phyloP scores from a whole-genome alignment of 2,797 vertebrate genomes.

The Mormyrus hasselquistii region DNA sequence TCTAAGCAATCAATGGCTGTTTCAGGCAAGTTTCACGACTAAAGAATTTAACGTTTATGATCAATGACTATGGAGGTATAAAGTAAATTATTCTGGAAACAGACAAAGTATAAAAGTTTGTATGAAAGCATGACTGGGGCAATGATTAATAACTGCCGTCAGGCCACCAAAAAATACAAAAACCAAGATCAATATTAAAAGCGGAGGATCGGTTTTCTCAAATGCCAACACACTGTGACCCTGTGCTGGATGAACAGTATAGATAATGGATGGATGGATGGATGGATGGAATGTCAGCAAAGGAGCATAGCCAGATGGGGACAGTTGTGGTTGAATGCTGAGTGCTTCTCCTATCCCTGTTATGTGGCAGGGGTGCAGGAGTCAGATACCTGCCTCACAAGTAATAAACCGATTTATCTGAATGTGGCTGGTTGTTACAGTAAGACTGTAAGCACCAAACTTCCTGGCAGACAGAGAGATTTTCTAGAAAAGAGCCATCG shows the following conservation, averaged over 20 bases:
- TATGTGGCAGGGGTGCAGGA: neutral
- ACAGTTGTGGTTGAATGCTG: neutral
- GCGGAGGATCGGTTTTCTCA: neutral
- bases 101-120: neutral
- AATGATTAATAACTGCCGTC: neutral
- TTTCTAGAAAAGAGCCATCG: neutral
- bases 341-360: neutral
- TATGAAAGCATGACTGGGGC: neutral
- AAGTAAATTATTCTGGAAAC: neutral
- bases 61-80: neutral
- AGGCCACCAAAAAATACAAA: neutral
- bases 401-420: neutral
- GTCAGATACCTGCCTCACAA: neutral
- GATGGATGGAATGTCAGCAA: neutral
- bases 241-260: neutral
- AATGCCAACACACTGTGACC: neutral
- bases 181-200: neutral
- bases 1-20: neutral
- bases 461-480: neutral
- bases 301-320: neutral
- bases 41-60: neutral
- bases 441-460: neutral
- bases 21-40: neutral
- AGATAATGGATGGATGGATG: neutral
- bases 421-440: neutral